phyloP scores from a whole-genome alignment of 2,113 vertebrate species.

The Urocitellus parryii region DNA sequence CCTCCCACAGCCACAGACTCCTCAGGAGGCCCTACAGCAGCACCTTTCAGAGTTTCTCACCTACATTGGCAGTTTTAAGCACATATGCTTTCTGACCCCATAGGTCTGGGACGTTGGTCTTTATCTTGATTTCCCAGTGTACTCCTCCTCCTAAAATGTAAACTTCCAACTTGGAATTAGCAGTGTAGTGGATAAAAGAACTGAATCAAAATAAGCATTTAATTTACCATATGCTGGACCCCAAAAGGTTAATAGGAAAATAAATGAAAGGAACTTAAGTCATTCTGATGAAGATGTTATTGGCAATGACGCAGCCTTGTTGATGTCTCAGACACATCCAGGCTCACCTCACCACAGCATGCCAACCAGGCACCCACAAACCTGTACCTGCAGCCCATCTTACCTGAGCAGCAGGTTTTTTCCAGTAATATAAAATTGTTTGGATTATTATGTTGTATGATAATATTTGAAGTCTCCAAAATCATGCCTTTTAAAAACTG shows the following conservation, averaged over 20 bases:
- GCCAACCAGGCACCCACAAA: neutral
- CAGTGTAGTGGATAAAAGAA: neutral
- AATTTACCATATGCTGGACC: neutral
- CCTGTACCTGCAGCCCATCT: neutral
- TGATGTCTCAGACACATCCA: neutral
- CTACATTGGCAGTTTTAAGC: neutral
- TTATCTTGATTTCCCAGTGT: neutral
- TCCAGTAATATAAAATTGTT: neutral
- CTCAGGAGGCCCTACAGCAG: accelerated
- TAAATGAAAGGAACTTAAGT: neutral
- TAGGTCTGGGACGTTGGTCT: neutral
- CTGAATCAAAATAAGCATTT: neutral
- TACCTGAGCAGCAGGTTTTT: neutral
- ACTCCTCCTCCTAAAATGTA: neutral
- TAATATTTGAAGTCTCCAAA: neutral
- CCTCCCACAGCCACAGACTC: neutral
- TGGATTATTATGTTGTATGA: neutral
- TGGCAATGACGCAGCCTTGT: neutral
- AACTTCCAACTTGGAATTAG: neutral
- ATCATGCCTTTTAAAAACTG: neutral
- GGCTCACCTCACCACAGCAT: neutral
- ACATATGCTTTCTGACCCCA: neutral
- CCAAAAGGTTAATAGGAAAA: neutral
- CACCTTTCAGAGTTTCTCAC: neutral
- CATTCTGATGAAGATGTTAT: neutral